Base-by-base conservation (phyloP, 1,140 invertebrate genomes). In the Potamilus streckersoni region DNA sequence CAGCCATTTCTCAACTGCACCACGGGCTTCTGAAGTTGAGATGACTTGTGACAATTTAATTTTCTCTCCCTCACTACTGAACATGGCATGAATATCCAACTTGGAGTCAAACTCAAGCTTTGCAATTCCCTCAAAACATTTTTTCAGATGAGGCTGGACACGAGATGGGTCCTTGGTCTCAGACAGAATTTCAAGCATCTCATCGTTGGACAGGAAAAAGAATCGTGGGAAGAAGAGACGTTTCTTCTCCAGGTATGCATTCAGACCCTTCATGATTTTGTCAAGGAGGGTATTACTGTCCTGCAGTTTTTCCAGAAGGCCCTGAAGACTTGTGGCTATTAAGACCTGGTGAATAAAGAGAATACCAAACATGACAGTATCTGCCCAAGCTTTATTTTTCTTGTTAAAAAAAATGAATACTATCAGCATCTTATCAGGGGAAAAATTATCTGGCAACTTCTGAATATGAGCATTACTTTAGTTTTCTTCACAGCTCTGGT, bases 161-260 rank as follows among this genome's bases (percentile, higher is more conserved):
- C 90, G 81, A 8, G 81, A 80, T 20, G 90, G 90, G 78, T 91
- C 90, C 76, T 91, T 91, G 2, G 90, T 91, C 81, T 91, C 90
- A 1, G 90, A 91, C 65, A 91, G 81, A 79, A 91, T 91, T 83
- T 91, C 90, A 69, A 91, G 76, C 87, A 91, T 90, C 81, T 91
- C 90, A 78, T 91, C 90, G 79, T 91, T 91, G 59, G 90, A 91
- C 69, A 91, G 76, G 83, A 91, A 91, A 83, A 91, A 91, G 79
- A 91, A 90, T 76, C 89, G 75, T 69, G 90, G 89, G 85, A 91
- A 91, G 83, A 87, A 91, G 6, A 91, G 82, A 77, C 90, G 81
- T 79, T 91, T 91, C 79, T 91, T 90, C 81, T 91, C 90, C 49
- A 91, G 81, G 78, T 91, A 91, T 13, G 87, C 87, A 79, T 91